phyloP scores from a whole-genome alignment of 2,888 invertebrate genomes.

The Dicranocentrus wangi region DNA sequence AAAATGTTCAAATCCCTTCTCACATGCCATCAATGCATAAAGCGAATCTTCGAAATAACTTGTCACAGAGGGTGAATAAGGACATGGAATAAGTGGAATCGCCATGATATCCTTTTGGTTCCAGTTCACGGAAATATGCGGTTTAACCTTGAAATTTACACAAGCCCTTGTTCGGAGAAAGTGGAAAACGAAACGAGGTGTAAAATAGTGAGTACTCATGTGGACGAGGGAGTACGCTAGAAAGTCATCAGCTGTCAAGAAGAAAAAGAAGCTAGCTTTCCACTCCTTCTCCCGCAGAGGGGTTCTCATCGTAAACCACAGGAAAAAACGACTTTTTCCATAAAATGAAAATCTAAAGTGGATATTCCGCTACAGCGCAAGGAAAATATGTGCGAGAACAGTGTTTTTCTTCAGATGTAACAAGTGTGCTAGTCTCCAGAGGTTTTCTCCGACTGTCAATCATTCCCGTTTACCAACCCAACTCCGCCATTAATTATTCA shows the following conservation, averaged over 20 bases:
- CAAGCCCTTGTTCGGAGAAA: background rate
- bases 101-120: too few species aligned
- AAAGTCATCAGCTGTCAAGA: conserved; percentile 1
- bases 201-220: background rate
- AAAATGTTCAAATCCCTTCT: too few species aligned
- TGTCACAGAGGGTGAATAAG: too few species aligned
- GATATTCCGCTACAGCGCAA: background rate
- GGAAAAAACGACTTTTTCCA: too few species aligned
- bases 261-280: background rate
- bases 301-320: conserved; percentile 1
- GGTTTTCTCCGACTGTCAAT: conserved; percentile 65
- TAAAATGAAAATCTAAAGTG: background rate
- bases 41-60: too few species aligned
- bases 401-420: conserved; percentile 28
- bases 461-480: conserved; percentile 57
- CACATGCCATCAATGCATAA: too few species aligned
- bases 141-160: conserved; percentile 18
- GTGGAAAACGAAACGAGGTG: background rate
- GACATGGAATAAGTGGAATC: too few species aligned
- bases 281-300: too few species aligned
- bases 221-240: background rate
- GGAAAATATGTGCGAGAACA: background rate
- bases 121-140: too few species aligned
- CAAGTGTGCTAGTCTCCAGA: conserved; percentile 66
- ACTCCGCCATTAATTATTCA: conserved; percentile 65